Conservation (phyloP, 2,888 invertebrate genomes). For the Oasisia sp. region DNA sequence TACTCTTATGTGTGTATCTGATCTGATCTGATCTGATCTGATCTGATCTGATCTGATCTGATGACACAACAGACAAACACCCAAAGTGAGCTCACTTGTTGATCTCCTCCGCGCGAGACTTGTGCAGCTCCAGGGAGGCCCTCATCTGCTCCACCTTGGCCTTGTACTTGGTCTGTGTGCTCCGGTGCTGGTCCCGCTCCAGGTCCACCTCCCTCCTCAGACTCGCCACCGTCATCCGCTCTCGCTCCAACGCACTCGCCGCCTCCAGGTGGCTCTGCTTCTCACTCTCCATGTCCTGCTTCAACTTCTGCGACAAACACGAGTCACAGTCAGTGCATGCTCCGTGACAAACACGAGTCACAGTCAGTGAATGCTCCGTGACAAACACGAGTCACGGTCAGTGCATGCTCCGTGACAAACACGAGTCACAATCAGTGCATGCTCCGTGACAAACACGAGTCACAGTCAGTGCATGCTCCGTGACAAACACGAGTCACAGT, state of each 20-base stretch:
- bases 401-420: background rate
- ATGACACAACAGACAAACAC: background rate
- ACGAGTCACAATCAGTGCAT: too few relatives aligned
- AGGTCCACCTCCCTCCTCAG: slow-evolving; percentile 51
- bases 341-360: background rate
- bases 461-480: too few relatives aligned
- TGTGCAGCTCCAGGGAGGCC: slow-evolving; percentile 40
- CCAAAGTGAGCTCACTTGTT: slow-evolving; percentile 31
- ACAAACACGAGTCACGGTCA: background rate
- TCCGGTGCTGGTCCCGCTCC: slow-evolving; percentile 44
- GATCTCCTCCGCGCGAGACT: slow-evolving; percentile 36
- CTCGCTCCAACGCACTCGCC: slow-evolving; percentile 44
- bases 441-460: background rate
- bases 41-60: too few relatives aligned
- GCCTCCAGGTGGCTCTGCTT: slow-evolving; percentile 47
- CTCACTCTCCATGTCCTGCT: slow-evolving; percentile 52
- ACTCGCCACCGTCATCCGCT: slow-evolving; percentile 45
- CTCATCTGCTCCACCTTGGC: slow-evolving; percentile 40
- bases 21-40: too few relatives aligned
- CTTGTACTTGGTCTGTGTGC: slow-evolving; percentile 41
- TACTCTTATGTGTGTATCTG: too few relatives aligned
- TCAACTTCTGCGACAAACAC: slow-evolving; percentile 33
- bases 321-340: background rate
- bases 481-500: too few relatives aligned
- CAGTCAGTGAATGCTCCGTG: too few relatives aligned